Evolutionary conservation across 2,888 invertebrate species (phyloP).

Genomic region (Dicycla oo): DNA sequence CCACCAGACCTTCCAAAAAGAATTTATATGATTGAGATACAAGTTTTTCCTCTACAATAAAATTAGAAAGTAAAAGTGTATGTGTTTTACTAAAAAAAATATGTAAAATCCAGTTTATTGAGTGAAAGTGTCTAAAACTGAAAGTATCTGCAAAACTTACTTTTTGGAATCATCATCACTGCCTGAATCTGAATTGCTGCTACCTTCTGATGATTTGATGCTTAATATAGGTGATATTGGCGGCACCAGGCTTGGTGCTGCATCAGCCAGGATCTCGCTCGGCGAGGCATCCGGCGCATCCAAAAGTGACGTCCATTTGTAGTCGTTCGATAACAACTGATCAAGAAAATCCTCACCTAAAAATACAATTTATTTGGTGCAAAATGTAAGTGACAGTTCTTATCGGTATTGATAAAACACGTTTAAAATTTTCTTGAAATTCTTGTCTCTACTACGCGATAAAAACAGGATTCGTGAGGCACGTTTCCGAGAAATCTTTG

Average conservation of each 20-base stretch:
- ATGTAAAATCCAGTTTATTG: constrained; percentile 27
- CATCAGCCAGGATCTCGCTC: constrained; percentile 88
- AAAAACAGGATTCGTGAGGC: constrained; percentile 8
- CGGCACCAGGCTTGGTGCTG: constrained; percentile 81
- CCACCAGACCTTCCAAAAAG: not conserved
- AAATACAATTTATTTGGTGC: constrained; percentile 53
- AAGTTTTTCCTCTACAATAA: constrained; percentile 11
- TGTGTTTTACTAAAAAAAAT: constrained; percentile 29
- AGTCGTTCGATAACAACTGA: constrained; percentile 82
- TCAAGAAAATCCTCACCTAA: constrained; percentile 86
- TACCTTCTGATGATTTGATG: constrained; percentile 82
- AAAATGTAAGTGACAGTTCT: constrained; percentile 38
- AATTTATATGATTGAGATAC: not conserved
- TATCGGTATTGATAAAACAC: constrained; percentile 39
- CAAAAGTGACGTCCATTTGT: constrained; percentile 85
- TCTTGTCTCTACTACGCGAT: constrained; percentile 7
- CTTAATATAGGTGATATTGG: constrained; percentile 83
- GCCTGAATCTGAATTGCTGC: constrained; percentile 85
- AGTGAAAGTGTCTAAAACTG: constrained; percentile 42
- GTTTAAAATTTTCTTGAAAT: constrained; percentile 26
- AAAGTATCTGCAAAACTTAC: constrained; percentile 66
- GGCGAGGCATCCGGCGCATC: constrained; percentile 87
- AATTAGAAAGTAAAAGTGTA: constrained; percentile 53
- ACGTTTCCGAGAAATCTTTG: constrained; percentile 25
- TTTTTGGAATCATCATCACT: constrained; percentile 89